phyloP scores from a whole-genome alignment of 1,140 invertebrate species.

The Octopus sinensis region DNA sequence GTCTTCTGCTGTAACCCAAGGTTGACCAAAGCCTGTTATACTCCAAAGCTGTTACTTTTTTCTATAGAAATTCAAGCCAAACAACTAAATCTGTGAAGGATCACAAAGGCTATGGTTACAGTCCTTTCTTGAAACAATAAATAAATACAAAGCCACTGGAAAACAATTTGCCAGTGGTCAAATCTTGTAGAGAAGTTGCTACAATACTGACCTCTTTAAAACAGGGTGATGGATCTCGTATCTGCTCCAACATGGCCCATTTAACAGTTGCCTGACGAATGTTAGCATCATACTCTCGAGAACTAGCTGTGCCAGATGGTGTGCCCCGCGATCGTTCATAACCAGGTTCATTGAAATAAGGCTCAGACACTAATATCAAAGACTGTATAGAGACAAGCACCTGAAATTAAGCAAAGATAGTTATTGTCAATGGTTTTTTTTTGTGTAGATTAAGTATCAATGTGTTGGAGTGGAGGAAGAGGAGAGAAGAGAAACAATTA shows the following conservation, averaged over 20 bases:
- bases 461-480: too few species aligned
- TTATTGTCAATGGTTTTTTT: too few species aligned
- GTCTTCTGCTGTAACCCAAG: too few species aligned
- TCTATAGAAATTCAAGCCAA: too few species aligned
- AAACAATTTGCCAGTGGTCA: background rate
- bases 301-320: slow-evolving; percentile 78
- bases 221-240: slow-evolving; percentile 85
- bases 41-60: too few species aligned
- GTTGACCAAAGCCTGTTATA: too few species aligned
- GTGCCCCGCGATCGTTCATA: slow-evolving; percentile 90
- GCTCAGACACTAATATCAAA: slow-evolving; percentile 89
- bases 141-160: too few species aligned
- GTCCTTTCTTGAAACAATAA: too few species aligned
- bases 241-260: slow-evolving; percentile 94
- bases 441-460: too few species aligned
- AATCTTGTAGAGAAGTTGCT: background rate
- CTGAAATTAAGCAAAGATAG: slow-evolving; percentile 51
- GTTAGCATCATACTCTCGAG: slow-evolving; percentile 89
- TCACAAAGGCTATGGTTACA: too few species aligned
- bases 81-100: background rate
- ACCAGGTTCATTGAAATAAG: slow-evolving; percentile 97
- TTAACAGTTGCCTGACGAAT: slow-evolving; percentile 91
- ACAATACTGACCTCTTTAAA: slow-evolving; percentile 76
- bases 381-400: slow-evolving; percentile 95
- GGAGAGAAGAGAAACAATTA: too few species aligned